Conservation (phyloP, 1,140 invertebrate species). For the Drosophila grimshawi region DNA sequence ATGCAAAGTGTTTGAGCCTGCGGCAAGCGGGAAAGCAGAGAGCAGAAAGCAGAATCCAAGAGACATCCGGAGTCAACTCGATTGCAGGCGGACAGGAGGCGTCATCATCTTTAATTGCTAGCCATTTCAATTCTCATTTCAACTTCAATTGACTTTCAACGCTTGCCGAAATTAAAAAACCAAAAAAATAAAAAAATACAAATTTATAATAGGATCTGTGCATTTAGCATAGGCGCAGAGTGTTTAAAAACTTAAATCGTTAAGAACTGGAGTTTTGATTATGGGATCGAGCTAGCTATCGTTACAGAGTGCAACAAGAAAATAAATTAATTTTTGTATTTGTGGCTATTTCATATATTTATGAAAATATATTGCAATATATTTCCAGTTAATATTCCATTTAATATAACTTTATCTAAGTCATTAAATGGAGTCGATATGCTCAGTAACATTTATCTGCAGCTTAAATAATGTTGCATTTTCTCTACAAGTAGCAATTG, state of each 20-base stretch:
- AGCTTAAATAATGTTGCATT: background rate
- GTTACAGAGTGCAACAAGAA: too few relatives aligned
- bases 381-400: too few relatives aligned
- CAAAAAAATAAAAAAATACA: conserved; percentile 23
- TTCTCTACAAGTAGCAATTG: background rate
- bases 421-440: too few relatives aligned
- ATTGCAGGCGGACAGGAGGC: conserved; percentile 29
- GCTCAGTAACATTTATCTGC: background rate
- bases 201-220: conserved; percentile 2
- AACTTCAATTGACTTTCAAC: conserved; percentile 75
- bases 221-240: conserved; percentile 14
- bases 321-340: too few relatives aligned
- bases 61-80: conserved; percentile 32
- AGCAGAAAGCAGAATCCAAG: conserved; percentile 9
- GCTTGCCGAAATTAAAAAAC: conserved; percentile 37
- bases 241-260: conserved; percentile 13
- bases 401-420: too few relatives aligned
- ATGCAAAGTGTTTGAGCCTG: conserved; percentile 81
- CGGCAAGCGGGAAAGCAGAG: conserved; percentile 42
- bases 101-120: conserved; percentile 77
- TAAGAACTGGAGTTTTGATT: background rate
- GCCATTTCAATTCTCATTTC: conserved; percentile 80
- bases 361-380: too few relatives aligned
- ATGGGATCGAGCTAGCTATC: too few relatives aligned
- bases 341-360: too few relatives aligned